These are phyloP conservation scores for Neodon shergylaensis DNA, from an alignment of 2,113 vertebrate genomes.

Conservation along the genomic window DNA sequence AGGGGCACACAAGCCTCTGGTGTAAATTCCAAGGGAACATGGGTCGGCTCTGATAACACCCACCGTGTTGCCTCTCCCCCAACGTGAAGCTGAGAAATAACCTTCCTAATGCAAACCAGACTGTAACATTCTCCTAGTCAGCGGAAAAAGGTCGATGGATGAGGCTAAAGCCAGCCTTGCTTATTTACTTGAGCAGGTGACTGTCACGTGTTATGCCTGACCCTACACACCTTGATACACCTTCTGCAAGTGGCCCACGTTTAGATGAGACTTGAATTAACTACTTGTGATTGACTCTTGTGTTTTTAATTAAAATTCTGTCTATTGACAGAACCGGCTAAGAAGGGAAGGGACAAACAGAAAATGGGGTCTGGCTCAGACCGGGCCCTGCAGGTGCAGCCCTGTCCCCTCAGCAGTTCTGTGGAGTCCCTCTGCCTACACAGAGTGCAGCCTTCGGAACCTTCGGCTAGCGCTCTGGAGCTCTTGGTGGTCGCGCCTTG, in stretches of 20 bases:
- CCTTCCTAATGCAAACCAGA: neutral
- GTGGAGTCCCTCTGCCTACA: neutral
- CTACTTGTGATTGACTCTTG: neutral
- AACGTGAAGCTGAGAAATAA: neutral
- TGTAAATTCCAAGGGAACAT: fast-evolving
- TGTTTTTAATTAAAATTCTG: conserved; percentile 24
- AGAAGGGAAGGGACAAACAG: neutral
- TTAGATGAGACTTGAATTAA: neutral
- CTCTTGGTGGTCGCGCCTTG: neutral
- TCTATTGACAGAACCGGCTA: neutral
- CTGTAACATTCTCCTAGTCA: neutral
- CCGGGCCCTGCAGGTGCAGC: neutral
- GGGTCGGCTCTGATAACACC: neutral
- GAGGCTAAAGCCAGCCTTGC: neutral
- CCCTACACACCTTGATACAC: neutral
- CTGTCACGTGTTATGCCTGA: neutral
- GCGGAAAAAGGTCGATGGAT: neutral
- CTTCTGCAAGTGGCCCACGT: neutral
- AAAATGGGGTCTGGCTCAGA: neutral
- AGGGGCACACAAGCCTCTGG: fast-evolving
- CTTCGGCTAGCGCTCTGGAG: neutral
- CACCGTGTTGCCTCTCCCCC: neutral
- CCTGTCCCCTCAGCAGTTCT: neutral
- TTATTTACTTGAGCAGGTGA: neutral
- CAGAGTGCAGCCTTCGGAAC: neutral